Evolutionary conservation across 1,140 invertebrate genomes (phyloP).

Genomic region (Cyrtorhinus lividipennis): DNA sequence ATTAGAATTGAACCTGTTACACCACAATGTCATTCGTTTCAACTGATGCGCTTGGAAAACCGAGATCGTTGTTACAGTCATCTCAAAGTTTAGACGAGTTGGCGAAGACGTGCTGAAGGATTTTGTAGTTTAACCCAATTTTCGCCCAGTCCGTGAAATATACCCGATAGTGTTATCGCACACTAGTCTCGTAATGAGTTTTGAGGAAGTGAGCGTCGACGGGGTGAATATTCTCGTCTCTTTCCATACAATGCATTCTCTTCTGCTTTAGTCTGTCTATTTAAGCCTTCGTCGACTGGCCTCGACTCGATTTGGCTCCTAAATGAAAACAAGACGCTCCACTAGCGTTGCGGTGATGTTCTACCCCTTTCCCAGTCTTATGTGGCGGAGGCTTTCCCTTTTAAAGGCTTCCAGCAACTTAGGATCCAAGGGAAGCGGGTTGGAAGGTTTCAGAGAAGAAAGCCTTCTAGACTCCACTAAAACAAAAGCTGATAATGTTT

Average conservation of each 20-base stretch:
- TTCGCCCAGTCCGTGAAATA: no score
- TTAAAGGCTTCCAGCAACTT: background rate
- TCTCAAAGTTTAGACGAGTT: no score
- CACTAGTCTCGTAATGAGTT: no score
- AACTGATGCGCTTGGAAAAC: no score
- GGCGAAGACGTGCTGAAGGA: no score
- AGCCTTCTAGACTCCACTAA: background rate
- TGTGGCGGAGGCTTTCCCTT: background rate
- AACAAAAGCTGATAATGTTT: slow-evolving; percentile 7
- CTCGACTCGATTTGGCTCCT: background rate
- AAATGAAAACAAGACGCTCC: background rate
- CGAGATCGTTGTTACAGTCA: no score
- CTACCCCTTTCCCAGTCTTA: no score
- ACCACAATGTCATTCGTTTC: background rate
- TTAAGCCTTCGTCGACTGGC: background rate
- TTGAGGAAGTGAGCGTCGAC: no score
- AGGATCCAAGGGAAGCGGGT: background rate
- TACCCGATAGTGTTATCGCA: no score
- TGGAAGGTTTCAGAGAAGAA: background rate
- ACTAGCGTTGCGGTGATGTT: background rate
- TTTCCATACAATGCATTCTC: background rate
- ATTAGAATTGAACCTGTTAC: no score
- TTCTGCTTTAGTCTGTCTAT: background rate
- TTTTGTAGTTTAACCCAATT: no score
- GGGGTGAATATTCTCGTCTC: no score